Percentiles rank a stretch among this genome's conserved stretches.
Evolutionary conservation across 35 echinoderm and acorn worm species (phyloP).

Genomic region (Heliocidaris erythrogramma): DNA sequence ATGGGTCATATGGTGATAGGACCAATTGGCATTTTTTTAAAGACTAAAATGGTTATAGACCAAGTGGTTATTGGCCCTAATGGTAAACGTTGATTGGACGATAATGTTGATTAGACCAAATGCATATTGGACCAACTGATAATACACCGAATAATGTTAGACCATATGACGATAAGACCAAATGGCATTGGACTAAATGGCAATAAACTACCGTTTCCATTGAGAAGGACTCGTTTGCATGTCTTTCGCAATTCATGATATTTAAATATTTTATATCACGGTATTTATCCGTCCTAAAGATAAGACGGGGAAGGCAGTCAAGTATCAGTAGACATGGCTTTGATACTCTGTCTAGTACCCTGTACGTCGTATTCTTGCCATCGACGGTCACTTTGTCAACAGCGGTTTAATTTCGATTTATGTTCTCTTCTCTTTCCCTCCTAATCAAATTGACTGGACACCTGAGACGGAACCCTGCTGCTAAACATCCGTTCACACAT

Average conservation of each 20-base stretch:
- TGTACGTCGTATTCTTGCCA: not conserved
- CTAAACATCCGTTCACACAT: not conserved
- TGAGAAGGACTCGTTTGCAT: not conserved
- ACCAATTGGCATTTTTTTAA: too few relatives aligned
- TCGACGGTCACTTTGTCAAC: not conserved
- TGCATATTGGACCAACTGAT: too few relatives aligned
- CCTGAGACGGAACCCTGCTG: not conserved
- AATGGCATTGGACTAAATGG: too few relatives aligned
- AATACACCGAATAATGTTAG: too few relatives aligned
- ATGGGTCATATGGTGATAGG: too few relatives aligned
- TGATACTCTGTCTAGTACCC: not conserved
- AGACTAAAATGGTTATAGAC: too few relatives aligned
- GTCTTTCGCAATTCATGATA: not conserved
- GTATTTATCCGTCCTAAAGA: not conserved
- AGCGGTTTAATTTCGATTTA: constrained; percentile 18
- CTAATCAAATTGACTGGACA: constrained; percentile 17
- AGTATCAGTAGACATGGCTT: not conserved
- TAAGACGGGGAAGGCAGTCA: not conserved
- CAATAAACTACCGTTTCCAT: too few relatives aligned
- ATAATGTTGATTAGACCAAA: too few relatives aligned
- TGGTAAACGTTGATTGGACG: too few relatives aligned
- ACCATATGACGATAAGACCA: too few relatives aligned
- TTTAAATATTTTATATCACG: not conserved
- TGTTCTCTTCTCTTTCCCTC: constrained; percentile 1
- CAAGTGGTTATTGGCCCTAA: too few relatives aligned